Conservation (phyloP, 2,888 invertebrate genomes). For the Artemia sinica region DNA sequence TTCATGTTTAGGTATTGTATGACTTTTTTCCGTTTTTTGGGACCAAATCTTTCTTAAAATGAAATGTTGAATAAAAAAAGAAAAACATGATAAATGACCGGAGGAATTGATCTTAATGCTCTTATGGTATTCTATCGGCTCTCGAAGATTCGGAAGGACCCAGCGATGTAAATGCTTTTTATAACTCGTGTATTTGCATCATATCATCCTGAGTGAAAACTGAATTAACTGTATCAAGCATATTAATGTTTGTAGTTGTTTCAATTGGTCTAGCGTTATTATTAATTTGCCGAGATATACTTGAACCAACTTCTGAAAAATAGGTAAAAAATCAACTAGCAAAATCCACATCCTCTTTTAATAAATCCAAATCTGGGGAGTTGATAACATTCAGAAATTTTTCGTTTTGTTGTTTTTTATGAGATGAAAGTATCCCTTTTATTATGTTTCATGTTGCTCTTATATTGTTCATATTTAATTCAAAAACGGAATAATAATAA, state of each 20-base stretch:
- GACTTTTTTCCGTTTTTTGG: slow-evolving; percentile 9
- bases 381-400: no score
- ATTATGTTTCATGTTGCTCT: slow-evolving; percentile 1
- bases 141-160: no score
- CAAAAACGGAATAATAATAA: background rate
- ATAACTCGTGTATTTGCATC: no score
- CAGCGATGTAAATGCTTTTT: no score
- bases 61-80: slow-evolving; percentile 9
- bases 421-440: background rate
- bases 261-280: no score
- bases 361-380: background rate
- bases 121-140: no score
- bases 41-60: background rate
- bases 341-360: background rate
- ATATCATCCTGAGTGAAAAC: no score
- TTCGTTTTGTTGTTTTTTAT: background rate
- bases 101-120: background rate
- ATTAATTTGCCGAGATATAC: no score
- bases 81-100: background rate
- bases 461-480: background rate
- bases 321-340: background rate
- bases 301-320: no score
- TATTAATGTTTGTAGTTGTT: no score
- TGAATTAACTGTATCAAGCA: no score
- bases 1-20: no score